Evolutionary conservation across 2,797 vertebrate species (phyloP), one percentile per base, ranked within the genome.

Genomic region (Diceros bicornis): DNA sequence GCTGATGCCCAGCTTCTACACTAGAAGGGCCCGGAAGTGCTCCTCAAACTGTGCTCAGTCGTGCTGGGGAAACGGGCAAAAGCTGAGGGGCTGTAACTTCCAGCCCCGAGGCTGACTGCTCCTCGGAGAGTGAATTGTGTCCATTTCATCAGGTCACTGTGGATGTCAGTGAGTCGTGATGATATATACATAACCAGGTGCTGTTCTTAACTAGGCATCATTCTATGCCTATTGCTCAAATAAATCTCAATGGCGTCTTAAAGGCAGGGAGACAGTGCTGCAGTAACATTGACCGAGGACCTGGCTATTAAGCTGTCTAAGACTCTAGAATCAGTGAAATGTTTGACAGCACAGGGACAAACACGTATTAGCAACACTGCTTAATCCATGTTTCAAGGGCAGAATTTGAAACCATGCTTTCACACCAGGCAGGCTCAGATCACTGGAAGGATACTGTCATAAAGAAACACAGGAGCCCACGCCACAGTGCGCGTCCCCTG

Each of bases 331-430:
- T 98, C 98, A 98, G 98, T 98, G 98, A 99, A 98, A 98, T 98
- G 98, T 98, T 98, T 98, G 98, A 98, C 98, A 98, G 98, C 85
- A 52, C 98, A 98, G 98, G 98, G 98, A 99, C 98, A 98, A 98
- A 98, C 98, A 98, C 97, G 86, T 98, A 98, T 98, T 97, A 98
- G 98, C 98, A 98, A 97, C 98, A 98, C 98, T 99, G 98, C 98
- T 98, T 98, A 98, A 98, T 98, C 98, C 98, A 98, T 97, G 98
- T 98, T 98, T 98, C 98, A 98, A 99, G 98, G 98, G 98, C 98
- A 98, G 98, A 98, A 98, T 98, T 44, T 98, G 98, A 98, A 98
- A 98, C 98, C 98, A 98, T 93, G 96, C 97, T 98, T 99, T 97
- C 88, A 97, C 97, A 91, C 97, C 94, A 96, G 95, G 97, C 96